Percentiles rank a stretch among this genome's conserved stretches.
Evolutionary conservation across 2,113 vertebrate genomes (phyloP).

Genomic region (Clarias macrocephalus): DNA sequence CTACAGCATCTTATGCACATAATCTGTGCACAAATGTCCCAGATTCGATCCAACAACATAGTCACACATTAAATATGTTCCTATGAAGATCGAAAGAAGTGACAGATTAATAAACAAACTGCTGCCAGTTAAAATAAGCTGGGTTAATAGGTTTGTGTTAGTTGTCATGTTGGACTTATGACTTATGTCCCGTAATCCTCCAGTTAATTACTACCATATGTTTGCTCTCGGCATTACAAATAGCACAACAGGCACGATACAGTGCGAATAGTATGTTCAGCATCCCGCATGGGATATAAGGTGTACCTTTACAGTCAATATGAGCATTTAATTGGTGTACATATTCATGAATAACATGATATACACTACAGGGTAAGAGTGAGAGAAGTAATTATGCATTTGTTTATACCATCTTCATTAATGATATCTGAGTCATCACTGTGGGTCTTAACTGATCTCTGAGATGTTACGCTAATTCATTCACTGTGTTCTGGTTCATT

Average conservation of each 20-base stretch:
- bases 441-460: slow-evolving; percentile 24
- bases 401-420: slow-evolving; percentile 14
- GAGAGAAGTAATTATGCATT: slow-evolving; percentile 30
- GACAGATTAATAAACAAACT: not conserved
- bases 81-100: not conserved
- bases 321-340: not conserved
- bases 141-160: not conserved
- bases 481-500: slow-evolving; percentile 66
- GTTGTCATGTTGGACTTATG: not conserved
- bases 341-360: not conserved
- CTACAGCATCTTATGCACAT: not conserved
- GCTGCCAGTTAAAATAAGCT: not conserved
- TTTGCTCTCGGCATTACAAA: not conserved
- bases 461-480: slow-evolving; percentile 53
- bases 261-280: not conserved
- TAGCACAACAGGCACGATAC: not conserved
- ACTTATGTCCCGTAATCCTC: not conserved
- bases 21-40: not conserved
- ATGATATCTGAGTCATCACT: slow-evolving; percentile 40
- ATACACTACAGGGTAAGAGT: not conserved
- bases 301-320: not conserved
- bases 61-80: not conserved
- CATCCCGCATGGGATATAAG: not conserved
- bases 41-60: not conserved
- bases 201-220: not conserved